Base-by-base conservation (phyloP, 1,140 invertebrate species). In the Brachystomella parvula region DNA sequence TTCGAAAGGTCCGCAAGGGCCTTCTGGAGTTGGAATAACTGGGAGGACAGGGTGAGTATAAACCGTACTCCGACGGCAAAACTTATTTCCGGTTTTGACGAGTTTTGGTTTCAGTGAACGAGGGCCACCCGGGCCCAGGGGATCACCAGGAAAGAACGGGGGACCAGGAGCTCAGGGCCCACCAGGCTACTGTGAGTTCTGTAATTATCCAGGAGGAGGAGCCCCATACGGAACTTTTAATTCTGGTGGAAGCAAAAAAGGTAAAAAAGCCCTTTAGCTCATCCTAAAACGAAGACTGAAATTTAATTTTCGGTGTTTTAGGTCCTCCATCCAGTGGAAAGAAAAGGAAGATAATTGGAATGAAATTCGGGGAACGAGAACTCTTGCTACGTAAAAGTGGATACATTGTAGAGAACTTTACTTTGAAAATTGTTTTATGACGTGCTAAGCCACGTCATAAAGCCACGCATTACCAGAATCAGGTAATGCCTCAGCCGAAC, bases 151-250 rank as follows among this genome's bases (percentile, higher is more conserved):
- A 75, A 30, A 72, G 75, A 44, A 44, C 26, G 49, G 49, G 12
- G 9, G 6, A 26, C 78, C 81, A 49, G 84, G 84, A 47, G 71
- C 78, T 17, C 82, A 80, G 72, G 84, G 83, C 59, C 75, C 81
- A 33, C 82, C 85, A n/a, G 85, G 85, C 30, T 82, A 79, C 70
- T 86, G 85, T 72, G 84, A 85, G 73, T 83, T 80, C 68, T 84
- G 83, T 71, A 83, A 81, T 71, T 80, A 66, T 60, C 67, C 53
- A 9, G 53, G 53, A n/a, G 53, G 53, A 56, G 26, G 12, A 24
- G 53, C 53, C 12, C 26, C 53, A 21, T 12, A 24, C 12, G n/a
- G n/a, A n/a, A n/a, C n/a, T n/a, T 21, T 15, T 60, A 12, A 29
- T 30, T 28, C 58, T 3, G 58, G 15, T 15, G 58, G 33, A 63